Evolutionary conservation across 2,797 vertebrate species (phyloP).

Genomic region (Kryptolebias ocellatus): DNA sequence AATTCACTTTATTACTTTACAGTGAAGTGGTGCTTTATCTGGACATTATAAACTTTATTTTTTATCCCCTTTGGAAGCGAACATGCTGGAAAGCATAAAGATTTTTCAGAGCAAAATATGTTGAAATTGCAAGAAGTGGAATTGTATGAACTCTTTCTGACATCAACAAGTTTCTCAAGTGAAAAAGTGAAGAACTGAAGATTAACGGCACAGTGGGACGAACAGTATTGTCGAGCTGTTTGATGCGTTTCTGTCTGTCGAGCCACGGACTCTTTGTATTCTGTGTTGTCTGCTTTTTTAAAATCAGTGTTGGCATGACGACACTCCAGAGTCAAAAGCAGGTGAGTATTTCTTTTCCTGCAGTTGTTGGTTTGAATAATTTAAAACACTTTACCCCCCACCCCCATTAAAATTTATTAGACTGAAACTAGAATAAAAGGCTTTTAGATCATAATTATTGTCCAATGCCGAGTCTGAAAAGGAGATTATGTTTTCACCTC

Average conservation of each 20-base stretch:
- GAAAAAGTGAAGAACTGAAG: neutral
- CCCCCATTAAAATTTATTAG: no score
- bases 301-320: neutral
- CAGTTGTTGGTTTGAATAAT: neutral
- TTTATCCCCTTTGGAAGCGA: neutral
- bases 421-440: no score
- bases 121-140: no score
- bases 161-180: neutral
- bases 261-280: neutral
- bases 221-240: neutral
- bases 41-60: slow-evolving; percentile 12
- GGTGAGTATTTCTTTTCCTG: neutral
- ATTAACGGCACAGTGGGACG: neutral
- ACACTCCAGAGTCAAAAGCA: neutral
- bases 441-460: no score
- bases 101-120: neutral
- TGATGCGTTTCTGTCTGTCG: neutral
- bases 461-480: no score
- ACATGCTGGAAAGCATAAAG: neutral
- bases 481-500: no score
- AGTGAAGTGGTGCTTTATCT: neutral
- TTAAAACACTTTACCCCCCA: neutral
- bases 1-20: slow-evolving; percentile 14
- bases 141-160: neutral
- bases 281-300: neutral